phyloP scores from a whole-genome alignment of 2,797 vertebrate species.

The Ctenopoma multispine region DNA sequence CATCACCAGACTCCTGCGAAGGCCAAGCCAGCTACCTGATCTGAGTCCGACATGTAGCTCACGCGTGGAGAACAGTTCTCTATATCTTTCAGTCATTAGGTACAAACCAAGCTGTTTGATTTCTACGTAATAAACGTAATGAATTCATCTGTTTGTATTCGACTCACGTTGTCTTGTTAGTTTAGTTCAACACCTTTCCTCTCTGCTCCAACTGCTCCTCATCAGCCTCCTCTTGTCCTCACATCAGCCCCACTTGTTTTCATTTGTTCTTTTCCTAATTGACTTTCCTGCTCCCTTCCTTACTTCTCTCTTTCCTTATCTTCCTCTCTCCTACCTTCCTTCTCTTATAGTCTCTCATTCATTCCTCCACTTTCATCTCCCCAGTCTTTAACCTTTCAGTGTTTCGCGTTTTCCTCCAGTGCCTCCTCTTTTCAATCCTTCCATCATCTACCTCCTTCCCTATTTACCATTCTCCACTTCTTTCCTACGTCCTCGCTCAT shows the following conservation, averaged over 20 bases:
- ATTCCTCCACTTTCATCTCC: too few relatives aligned
- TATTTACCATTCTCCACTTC: too few relatives aligned
- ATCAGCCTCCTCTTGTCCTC: slow-evolving; percentile 46
- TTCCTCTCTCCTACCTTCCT: background rate
- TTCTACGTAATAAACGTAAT: slow-evolving; percentile 13
- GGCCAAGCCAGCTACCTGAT: too few relatives aligned
- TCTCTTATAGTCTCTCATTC: background rate
- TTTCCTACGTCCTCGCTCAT: background rate
- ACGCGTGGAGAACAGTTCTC: too few relatives aligned
- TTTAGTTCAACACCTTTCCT: slow-evolving; percentile 26
- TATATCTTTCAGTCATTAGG: background rate
- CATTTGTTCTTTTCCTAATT: slow-evolving; percentile 18
- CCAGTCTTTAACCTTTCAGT: background rate
- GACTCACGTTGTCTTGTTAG: slow-evolving; percentile 8
- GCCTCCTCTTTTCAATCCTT: too few relatives aligned
- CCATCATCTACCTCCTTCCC: too few relatives aligned
- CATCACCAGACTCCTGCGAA: too few relatives aligned
- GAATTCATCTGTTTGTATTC: slow-evolving; percentile 22
- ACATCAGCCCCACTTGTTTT: background rate
- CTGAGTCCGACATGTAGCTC: too few relatives aligned
- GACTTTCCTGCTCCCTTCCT: background rate
- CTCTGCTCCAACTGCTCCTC: slow-evolving; percentile 31
- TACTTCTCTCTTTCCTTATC: too few relatives aligned
- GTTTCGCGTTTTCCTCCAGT: background rate
- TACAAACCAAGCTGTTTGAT: background rate